phyloP scores from a whole-genome alignment of 2,888 invertebrate genomes.

The Chrysina gloriosa region DNA sequence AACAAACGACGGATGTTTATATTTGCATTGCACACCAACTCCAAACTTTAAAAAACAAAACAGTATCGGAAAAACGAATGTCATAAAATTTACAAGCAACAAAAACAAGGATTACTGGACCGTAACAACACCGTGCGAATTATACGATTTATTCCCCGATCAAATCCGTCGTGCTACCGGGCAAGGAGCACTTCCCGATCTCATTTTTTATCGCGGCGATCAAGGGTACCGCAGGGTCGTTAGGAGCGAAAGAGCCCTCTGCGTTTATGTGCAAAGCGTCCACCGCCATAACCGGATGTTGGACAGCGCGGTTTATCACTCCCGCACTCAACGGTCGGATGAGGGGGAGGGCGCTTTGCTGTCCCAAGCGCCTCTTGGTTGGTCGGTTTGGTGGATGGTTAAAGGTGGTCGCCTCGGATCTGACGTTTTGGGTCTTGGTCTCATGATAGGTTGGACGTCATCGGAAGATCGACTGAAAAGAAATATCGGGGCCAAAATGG shows the following conservation, averaged over 20 bases:
- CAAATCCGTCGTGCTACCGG: slow-evolving; percentile 62
- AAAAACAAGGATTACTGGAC: background rate
- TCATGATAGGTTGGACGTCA: slow-evolving; percentile 45
- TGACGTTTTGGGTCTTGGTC: slow-evolving; percentile 63
- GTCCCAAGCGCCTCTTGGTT: slow-evolving; percentile 68
- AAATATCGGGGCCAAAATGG: too few species aligned
- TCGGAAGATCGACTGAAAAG: slow-evolving; percentile 49
- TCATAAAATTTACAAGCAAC: background rate
- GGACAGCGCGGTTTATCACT: slow-evolving; percentile 70
- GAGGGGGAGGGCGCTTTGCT: slow-evolving; percentile 67
- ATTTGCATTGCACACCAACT: slow-evolving; percentile 22
- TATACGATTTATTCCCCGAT: slow-evolving; percentile 8
- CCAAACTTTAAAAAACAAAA: background rate
- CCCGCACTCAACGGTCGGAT: slow-evolving; percentile 75
- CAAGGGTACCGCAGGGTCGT: slow-evolving; percentile 83
- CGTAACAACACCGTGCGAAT: background rate
- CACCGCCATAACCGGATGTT: slow-evolving; percentile 64
- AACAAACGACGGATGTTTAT: background rate
- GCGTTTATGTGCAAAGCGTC: slow-evolving; percentile 69
- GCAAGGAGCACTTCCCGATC: slow-evolving; percentile 62
- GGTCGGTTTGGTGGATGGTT: slow-evolving; percentile 53
- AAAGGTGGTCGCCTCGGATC: slow-evolving; percentile 58
- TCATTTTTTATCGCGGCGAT: slow-evolving; percentile 88
- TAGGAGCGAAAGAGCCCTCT: slow-evolving; percentile 70
- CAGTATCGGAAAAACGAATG: background rate